Base-by-base conservation (phyloP, 2,888 invertebrate genomes). In the Yponomeuta evonymella region DNA sequence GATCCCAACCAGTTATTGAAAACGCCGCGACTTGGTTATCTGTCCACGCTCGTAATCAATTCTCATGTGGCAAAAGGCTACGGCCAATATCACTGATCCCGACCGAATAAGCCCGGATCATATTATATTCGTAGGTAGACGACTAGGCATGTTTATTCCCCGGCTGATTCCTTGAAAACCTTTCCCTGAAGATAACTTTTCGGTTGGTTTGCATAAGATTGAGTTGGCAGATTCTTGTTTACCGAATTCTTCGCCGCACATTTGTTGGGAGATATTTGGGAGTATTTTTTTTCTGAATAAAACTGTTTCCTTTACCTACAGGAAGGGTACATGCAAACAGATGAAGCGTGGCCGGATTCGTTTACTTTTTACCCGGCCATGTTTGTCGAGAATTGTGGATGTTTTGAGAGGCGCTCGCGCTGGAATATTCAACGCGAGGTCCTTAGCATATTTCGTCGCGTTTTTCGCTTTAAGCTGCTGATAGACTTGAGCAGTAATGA, bases 171-270 rank as follows among this genome's bases (percentile, higher is more conserved):
- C 9, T 11, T n/a, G 1, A 64, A 70, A 70, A 62, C 36, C 71
- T 70, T 71, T 71, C 67, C 29, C 66, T 33, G 12, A 30, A 72
- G 71, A 73, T 73, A 75, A 76, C 73, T 74, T 75, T 75, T 72
- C 72, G 72, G 73, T 73, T 70, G 71, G 72, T 73, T 73, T 73
- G 72, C 74, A 75, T 72, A 75, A 75, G 75, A 75, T 75, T 76
- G 74, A 75, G 73, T 73, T 70, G 72, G 72, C 73, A 72, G 73
- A 73, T 73, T 75, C 75, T 72, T 70, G 67, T 69, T 72, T 70
- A 71, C 71, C 69, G 69, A 71, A 43, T 71, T 73, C 71, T 70
- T 73, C 43, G 62, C 62, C 12, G 67, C 69, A 64, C n/a, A 36
- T 67, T 67, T 67, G 64, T 64, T 36, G 33, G 67, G 12, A 43